A percentile compares a stretch with the other conserved stretches of the same genome.
These are phyloP conservation scores for Austrofundulus limnaeus DNA, from an alignment of 2,113 vertebrate species.

Conservation along the genomic window DNA sequence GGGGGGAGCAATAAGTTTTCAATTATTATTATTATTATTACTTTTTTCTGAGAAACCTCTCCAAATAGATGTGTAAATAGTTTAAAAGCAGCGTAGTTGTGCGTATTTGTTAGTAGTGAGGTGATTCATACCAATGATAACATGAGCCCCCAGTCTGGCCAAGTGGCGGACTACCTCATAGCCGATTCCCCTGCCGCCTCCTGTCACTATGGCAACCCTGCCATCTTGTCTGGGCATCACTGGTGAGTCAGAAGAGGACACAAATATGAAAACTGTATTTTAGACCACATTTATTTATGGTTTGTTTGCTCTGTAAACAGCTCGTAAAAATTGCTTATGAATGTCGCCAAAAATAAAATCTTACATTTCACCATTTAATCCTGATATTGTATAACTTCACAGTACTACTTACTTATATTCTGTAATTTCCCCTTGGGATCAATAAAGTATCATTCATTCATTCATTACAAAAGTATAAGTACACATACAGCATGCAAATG, in stretches of 20 bases:
- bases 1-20: too few species aligned
- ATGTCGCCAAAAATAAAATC: not conserved
- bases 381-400: too few species aligned
- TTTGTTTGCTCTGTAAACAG: slow-evolving; percentile 4
- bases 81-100: not conserved
- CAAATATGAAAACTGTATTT: slow-evolving; percentile 52
- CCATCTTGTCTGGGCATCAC: slow-evolving; percentile 84
- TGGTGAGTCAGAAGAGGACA: slow-evolving; percentile 69
- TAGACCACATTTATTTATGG: slow-evolving; percentile 3
- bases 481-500: too few species aligned
- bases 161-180: slow-evolving; percentile 82
- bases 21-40: too few species aligned
- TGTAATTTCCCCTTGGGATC: too few species aligned
- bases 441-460: too few species aligned
- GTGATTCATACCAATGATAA: slow-evolving; percentile 83
- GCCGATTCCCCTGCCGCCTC: slow-evolving; percentile 86
- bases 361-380: not conserved
- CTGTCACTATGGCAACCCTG: slow-evolving; percentile 90
- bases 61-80: not conserved
- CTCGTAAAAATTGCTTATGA: not conserved
- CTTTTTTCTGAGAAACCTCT: not conserved
- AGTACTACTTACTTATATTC: too few species aligned
- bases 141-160: slow-evolving; percentile 83
- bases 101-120: slow-evolving; percentile 26
- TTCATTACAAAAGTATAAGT: too few species aligned